Base-by-base conservation (phyloP, 2,113 vertebrate genomes). In the Aleadryas rufinucha region DNA sequence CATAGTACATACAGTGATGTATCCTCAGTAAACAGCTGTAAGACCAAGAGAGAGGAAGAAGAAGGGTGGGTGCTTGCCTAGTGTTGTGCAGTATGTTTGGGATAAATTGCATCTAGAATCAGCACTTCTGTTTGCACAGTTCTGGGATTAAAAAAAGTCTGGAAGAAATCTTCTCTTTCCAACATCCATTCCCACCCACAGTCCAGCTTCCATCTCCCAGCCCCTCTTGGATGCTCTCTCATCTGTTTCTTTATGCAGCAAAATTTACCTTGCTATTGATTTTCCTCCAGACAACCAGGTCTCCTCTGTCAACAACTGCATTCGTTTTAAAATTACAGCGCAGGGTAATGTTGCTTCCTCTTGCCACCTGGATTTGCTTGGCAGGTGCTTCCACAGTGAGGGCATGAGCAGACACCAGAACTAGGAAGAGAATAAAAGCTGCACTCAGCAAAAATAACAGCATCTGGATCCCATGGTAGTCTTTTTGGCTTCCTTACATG, bases 241-340 rank as follows among this genome's bases (percentile, higher is more conserved):
- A 2, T 42, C 41, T 65, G n/a, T 69, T 87, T 59, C 23, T 54
- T 66, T 68, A 41, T 52, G 47, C 61, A 76, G 12, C 37, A 84
- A 52, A 41, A 33, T 66, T 93, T 96, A 97, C 97, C 95, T 1
- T 21, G 2, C 10, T 84, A 0, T 8, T 16, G 30, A 42, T 8
- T 79, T 91, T 98, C 28, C 2, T 88, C 99, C 99, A 99, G n/a
- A 74, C 77, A 27, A 98, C 56, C 30, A 98, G 0, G 3, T 98
- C 61, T 18, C 65, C 78, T 0, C 2, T 0, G 4, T 5, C 6
- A 16, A 27, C 0, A 1, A 5, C 0, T 6, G 2, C 7, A 1
- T 63, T 20, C 0, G 98, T 98, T 28, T 20, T 15, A 63, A 99
- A 99, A 45, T 41, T 72, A 50, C 99, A 99, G 5, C 23, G 97